Percentiles rank a stretch among this genome's conserved stretches.
These are phyloP conservation scores for Mya arenaria DNA, from an alignment of 1,140 invertebrate genomes.

Conservation along the genomic window DNA sequence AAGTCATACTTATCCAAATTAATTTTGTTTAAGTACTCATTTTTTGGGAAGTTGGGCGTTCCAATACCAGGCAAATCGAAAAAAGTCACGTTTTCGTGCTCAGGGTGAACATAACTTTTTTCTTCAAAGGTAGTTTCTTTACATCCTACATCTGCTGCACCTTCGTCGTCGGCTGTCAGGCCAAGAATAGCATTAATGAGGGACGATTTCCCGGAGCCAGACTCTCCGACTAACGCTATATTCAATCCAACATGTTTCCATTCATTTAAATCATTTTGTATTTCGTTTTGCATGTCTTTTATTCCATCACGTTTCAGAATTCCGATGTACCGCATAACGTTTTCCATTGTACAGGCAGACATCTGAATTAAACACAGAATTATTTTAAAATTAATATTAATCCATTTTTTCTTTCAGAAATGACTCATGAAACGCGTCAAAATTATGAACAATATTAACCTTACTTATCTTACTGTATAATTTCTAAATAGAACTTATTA, in stretches of 20 bases:
- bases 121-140: neutral
- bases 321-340: too few relatives aligned
- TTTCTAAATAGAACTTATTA: too few relatives aligned
- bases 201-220: neutral
- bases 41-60: neutral
- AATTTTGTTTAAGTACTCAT: neutral
- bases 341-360: too few relatives aligned
- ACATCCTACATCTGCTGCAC: neutral
- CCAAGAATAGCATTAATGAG: too few relatives aligned
- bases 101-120: neutral
- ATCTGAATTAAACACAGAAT: too few relatives aligned
- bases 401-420: too few relatives aligned
- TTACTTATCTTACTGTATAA: too few relatives aligned
- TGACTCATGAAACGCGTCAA: too few relatives aligned
- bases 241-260: neutral
- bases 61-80: neutral
- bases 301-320: too few relatives aligned
- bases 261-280: neutral
- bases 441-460: too few relatives aligned
- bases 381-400: too few relatives aligned
- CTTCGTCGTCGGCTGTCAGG: neutral
- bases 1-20: neutral
- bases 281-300: too few relatives aligned
- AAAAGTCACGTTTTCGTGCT: neutral
- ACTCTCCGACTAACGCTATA: neutral